phyloP scores from a whole-genome alignment of 2,888 invertebrate species.

The Machimus atricapillus region DNA sequence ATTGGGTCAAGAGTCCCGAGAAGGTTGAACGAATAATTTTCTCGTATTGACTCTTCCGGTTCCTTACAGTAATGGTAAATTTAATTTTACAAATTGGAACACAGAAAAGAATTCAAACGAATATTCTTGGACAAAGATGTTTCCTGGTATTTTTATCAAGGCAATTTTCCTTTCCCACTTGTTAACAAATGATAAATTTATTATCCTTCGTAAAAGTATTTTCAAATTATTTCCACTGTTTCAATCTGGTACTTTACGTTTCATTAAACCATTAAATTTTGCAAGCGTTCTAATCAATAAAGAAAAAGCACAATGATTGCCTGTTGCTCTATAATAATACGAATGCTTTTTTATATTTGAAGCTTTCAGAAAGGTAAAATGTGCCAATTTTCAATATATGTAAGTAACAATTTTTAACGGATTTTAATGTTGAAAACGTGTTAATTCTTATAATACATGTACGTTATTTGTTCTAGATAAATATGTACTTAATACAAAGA shows the following conservation, averaged over 20 bases:
- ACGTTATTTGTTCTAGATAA: too few relatives aligned
- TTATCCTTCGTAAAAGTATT: neutral
- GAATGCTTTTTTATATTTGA: neutral
- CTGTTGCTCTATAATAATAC: neutral
- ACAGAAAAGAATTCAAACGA: neutral
- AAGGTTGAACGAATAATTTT: neutral
- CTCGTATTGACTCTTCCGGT: neutral
- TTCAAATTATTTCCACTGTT: neutral
- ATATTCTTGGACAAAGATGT: neutral
- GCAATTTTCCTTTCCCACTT: neutral
- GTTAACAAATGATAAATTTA: neutral
- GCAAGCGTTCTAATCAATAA: neutral
- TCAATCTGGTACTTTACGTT: neutral
- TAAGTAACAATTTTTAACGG: too few relatives aligned
- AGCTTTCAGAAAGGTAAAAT: neutral
- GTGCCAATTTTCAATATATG: neutral
- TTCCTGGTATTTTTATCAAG: neutral
- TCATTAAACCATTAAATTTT: neutral
- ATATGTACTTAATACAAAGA: too few relatives aligned
- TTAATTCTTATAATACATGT: too few relatives aligned
- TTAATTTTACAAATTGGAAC: neutral
- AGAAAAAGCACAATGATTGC: neutral
- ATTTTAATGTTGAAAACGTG: too few relatives aligned
- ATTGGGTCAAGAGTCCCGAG: neutral
- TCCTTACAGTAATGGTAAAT: neutral